Conservation (phyloP, 1,140 invertebrate species). For the Drosophila bipectinata region DNA sequence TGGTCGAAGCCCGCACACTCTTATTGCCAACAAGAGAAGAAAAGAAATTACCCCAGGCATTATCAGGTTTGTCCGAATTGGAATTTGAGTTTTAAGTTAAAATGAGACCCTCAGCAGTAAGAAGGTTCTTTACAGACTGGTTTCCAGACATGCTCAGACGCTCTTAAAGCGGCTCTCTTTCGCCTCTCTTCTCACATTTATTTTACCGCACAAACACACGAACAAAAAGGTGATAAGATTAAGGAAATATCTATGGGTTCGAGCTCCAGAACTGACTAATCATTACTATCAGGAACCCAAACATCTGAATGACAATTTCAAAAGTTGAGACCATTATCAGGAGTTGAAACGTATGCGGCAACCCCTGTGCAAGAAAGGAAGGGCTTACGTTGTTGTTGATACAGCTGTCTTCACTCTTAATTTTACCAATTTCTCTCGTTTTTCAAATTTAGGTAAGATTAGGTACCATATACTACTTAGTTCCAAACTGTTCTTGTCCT, state of each 20-base stretch:
- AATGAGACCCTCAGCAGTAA: too few relatives aligned
- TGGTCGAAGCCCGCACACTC: slow-evolving; percentile 24
- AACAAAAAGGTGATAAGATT: slow-evolving; percentile 53
- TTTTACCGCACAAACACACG: neutral
- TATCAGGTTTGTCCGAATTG: neutral
- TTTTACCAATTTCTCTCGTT: neutral
- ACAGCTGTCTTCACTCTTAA: neutral
- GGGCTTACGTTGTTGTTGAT: neutral
- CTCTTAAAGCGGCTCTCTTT: neutral
- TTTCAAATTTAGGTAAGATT: neutral
- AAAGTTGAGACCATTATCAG: slow-evolving; percentile 2
- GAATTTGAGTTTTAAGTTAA: neutral
- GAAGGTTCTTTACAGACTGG: too few relatives aligned
- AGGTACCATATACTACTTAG: too few relatives aligned
- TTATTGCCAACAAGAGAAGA: neutral
- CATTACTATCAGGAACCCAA: neutral
- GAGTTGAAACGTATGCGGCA: neutral
- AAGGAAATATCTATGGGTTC: slow-evolving; percentile 34
- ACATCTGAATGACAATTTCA: slow-evolving; percentile 11
- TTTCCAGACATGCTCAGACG: neutral
- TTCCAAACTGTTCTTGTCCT: too few relatives aligned
- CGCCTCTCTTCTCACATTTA: neutral
- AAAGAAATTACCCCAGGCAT: neutral
- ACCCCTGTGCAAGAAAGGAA: neutral
- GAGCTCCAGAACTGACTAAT: slow-evolving; percentile 47